Base-by-base conservation (phyloP, 1,140 invertebrate species). In the Zaprionus camerounensis region DNA sequence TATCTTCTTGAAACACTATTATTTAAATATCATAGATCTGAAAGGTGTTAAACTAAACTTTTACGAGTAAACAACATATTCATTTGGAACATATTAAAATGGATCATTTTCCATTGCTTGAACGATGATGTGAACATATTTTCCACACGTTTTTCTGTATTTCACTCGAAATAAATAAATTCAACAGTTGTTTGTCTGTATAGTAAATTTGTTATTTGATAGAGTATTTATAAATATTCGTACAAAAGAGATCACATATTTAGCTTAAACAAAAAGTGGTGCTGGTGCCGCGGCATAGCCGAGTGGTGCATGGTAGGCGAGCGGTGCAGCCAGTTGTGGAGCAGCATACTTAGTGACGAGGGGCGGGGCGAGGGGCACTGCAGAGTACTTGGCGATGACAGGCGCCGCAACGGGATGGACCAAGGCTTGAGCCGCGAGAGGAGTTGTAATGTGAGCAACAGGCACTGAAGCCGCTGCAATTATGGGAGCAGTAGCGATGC, bases 401-500 rank as follows among this genome's bases (percentile, higher is more conserved):
- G 68, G 62, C 7, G 68, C 55, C 28, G 62, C 38, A 17, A 73
- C 38, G 11, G 75, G 75, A 55, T 55, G 36, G 11, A 59, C 59
- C 13, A 58, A 55, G 5, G 20, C 3, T 1, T 12, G 31, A 1
- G 67, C 46, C 0, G 67, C 31, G 15, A 76, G 31, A n/a, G 74
- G 56, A 57, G 69, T 34, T 20, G 69, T 41, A 12, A 59, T n/a
- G n/a, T 55, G 66, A 44, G 65, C 66, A 2, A 75, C 53, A 58
- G 71, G 58, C 6, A 81, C 74, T 7, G 90, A 80, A 46, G 82
- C 84, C 61, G 81, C 73, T 17, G 92, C 85, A 62, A 91, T 80
- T 15, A 86, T 49, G 22, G 74, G 82, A 13, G 87, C 84, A 20
- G 79, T 51, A 13, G 91, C 86, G 51, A 91, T 91, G 24, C 92